Base-by-base conservation (phyloP, 2,888 invertebrate species). In the Scaeva pyrastri region DNA sequence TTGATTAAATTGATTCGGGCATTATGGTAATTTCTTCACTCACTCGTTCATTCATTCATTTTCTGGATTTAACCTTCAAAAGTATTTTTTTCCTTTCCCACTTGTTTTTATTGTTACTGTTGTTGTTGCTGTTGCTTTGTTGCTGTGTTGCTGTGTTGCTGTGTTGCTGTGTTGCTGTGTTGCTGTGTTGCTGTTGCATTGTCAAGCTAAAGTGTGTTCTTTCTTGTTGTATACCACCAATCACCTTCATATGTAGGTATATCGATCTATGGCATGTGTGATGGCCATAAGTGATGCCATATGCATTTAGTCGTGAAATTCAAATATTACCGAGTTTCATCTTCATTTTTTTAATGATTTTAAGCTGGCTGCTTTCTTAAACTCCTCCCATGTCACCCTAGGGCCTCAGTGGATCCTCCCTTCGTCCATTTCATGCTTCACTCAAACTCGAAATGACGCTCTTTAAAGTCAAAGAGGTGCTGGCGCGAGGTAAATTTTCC, bases 21-120 rank as follows among this genome's bases (percentile, higher is more conserved):
- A 82, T 76, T 77, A 82, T 82, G 76, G 82, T 82, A 77, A 77
- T 82, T 82, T 77, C 72, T 82, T 72, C 72, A 72, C 62, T 82
- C 41, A 58, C 56, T 71, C 71, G 41, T 64, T 71, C 75, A 71
- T 64, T 81, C 66, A 66, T 77, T 77, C 36, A 66, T 66, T 66
- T 55, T 60, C 36, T 14, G 68, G 71, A 74, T 70, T 45, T 73
- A 73, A 50, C 73, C 58, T n/a, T 8, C 26, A 64, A 62, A n/a
- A n/a, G n/a, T 43, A 71, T 55, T 50, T 58, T 39, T 41, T 4
- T 14, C 12, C 4, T 4, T 23, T 52, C 1, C 14, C 12, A 41
- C 2, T 21, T 50, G 50, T 12, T 50, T 50, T 23, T 10, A 16
- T 48, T 45, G 31, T 41, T 72, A 11, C 14, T 55, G 16, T 41